phyloP scores from a whole-genome alignment of 2,113 vertebrate species.

The Myocastor coypus region DNA sequence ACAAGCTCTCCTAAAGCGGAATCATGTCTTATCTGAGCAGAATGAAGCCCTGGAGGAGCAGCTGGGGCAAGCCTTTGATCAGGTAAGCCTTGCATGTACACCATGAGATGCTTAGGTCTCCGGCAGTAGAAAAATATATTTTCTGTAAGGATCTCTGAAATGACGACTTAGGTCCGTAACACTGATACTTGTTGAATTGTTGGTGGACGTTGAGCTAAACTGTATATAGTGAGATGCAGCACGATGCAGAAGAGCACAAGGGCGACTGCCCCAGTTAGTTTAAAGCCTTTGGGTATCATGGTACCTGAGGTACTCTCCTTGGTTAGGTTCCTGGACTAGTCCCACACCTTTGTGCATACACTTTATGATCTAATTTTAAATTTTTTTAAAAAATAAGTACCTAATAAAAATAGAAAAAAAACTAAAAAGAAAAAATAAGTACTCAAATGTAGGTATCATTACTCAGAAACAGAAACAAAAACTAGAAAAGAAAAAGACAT shows the following conservation, averaged over 20 bases:
- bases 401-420: not conserved
- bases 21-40: slow-evolving; percentile 94
- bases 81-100: slow-evolving; percentile 86
- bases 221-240: not conserved
- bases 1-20: slow-evolving; percentile 96
- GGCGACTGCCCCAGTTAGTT: not conserved
- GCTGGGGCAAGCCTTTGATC: slow-evolving; percentile 93
- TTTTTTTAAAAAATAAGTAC: not conserved
- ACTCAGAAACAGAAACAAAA: slow-evolving; percentile 20
- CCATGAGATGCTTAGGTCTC: not conserved
- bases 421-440: not conserved
- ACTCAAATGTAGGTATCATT: not conserved
- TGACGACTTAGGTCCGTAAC: not conserved
- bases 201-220: not conserved
- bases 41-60: slow-evolving; percentile 97
- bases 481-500: not conserved
- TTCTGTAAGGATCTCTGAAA: slow-evolving; percentile 22
- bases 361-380: not conserved
- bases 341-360: not conserved
- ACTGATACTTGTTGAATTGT: not conserved
- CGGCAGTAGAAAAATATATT: not conserved
- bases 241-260: not conserved
- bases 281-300: not conserved
- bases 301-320: not conserved
- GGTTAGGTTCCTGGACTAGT: not conserved